Percentiles rank a stretch among this genome's conserved stretches.
These are phyloP conservation scores for Chelon auratus DNA, from an alignment of 2,797 vertebrate species.

Conservation along the genomic window DNA sequence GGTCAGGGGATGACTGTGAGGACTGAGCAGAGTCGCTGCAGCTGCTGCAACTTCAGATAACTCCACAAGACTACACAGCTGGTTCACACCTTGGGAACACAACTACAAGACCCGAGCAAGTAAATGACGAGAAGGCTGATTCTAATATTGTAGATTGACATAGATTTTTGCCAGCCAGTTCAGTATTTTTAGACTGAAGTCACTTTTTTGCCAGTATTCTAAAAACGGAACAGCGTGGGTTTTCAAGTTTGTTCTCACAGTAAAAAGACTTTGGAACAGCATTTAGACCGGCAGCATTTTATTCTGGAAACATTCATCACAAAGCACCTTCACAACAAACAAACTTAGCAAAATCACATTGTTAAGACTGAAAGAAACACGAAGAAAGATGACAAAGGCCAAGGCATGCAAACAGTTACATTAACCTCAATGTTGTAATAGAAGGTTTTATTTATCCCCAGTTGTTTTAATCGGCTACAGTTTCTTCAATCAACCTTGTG, in stretches of 20 bases:
- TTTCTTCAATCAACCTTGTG: not conserved
- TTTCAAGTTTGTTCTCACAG: conserved; percentile 3
- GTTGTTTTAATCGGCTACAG: not conserved
- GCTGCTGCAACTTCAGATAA: conserved; percentile 16
- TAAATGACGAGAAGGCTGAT: not conserved
- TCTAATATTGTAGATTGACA: not conserved
- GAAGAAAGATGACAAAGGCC: not conserved
- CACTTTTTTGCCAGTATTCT: no score
- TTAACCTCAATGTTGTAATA: not conserved
- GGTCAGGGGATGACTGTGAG: conserved; percentile 3
- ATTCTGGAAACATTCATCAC: not conserved
- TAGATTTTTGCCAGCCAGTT: not conserved
- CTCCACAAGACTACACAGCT: not conserved
- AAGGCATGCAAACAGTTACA: not conserved
- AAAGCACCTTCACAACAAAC: conserved; percentile 6
- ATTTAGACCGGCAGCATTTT: conserved; percentile 8
- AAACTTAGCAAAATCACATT: conserved; percentile 1
- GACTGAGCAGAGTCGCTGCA: not conserved
- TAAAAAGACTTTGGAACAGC: not conserved
- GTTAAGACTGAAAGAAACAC: not conserved
- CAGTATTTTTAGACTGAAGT: not conserved
- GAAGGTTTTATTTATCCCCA: not conserved
- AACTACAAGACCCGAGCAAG: not conserved
- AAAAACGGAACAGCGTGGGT: no score
- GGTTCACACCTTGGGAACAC: not conserved